Percentiles rank a stretch among this genome's conserved stretches.
Conservation (phyloP, 1,140 invertebrate species). For the Sarcophaga bullata region DNA sequence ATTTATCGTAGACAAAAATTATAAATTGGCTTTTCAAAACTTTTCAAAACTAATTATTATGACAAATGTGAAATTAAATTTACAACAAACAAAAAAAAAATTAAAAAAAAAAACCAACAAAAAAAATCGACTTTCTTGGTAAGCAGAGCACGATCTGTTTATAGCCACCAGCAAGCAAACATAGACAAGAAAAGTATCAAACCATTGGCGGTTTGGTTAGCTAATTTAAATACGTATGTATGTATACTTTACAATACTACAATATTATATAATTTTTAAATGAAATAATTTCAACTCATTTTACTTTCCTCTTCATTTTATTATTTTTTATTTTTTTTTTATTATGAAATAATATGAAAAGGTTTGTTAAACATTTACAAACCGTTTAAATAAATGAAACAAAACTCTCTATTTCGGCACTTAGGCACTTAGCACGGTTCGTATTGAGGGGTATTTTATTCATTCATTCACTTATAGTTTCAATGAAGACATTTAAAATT, state of each 20-base stretch:
- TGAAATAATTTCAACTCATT: too few species aligned
- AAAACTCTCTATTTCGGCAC: too few species aligned
- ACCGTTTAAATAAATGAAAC: neutral
- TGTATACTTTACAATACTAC: too few species aligned
- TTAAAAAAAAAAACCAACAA: neutral
- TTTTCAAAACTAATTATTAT: neutral
- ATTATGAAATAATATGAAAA: neutral
- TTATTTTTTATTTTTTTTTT: too few species aligned
- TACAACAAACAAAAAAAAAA: neutral
- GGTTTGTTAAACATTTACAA: neutral
- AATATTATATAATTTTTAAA: too few species aligned
- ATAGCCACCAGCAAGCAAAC: too few species aligned
- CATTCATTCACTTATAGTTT: too few species aligned
- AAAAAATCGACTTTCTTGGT: neutral
- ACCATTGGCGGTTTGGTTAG: neutral
- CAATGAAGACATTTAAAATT: too few species aligned
- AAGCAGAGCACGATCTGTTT: neutral
- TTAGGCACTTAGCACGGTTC: too few species aligned
- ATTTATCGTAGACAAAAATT: neutral
- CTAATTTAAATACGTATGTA: neutral
- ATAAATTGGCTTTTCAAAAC: neutral
- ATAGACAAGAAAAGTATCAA: too few species aligned
- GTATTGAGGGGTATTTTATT: too few species aligned
- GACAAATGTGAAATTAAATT: constrained; percentile 12
- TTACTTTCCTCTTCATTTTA: too few species aligned